phyloP scores from a whole-genome alignment of 2,113 vertebrate genomes.

The Phodopus roborovskii region DNA sequence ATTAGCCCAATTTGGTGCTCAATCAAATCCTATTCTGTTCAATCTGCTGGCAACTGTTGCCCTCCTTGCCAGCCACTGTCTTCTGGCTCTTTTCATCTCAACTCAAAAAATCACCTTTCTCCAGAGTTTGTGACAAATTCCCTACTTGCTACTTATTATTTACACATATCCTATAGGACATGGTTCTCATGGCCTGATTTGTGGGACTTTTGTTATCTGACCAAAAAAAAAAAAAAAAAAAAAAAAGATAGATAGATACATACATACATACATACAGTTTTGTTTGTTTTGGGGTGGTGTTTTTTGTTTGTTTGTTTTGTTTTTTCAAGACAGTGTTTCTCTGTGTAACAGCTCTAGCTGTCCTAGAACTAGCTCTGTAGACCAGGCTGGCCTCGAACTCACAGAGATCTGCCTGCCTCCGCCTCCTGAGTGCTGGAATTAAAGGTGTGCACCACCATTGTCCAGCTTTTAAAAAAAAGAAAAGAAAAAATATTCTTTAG shows the following conservation, averaged over 20 bases:
- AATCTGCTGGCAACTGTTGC: slow-evolving; percentile 36
- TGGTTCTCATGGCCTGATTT: slow-evolving; percentile 50
- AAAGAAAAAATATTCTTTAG: too few species aligned
- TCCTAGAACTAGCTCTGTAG: too few species aligned
- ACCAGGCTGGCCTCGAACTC: too few species aligned
- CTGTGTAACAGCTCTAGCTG: too few species aligned
- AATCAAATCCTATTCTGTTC: slow-evolving; percentile 59
- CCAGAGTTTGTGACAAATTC: slow-evolving; percentile 39
- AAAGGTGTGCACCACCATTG: too few species aligned
- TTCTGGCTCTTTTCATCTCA: slow-evolving; percentile 43
- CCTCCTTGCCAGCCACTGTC: slow-evolving; percentile 53
- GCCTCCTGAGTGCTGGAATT: too few species aligned
- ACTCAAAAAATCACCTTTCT: slow-evolving; percentile 56
- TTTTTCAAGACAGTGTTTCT: too few species aligned
- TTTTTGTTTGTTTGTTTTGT: too few species aligned
- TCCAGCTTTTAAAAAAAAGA: neutral
- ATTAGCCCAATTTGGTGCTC: slow-evolving; percentile 60
- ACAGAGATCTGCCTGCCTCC: too few species aligned
- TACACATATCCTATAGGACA: slow-evolving; percentile 28
- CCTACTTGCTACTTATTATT: slow-evolving; percentile 35
- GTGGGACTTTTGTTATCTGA: slow-evolving; percentile 30
- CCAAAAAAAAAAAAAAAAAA: slow-evolving; percentile 1
- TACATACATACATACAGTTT: too few species aligned
- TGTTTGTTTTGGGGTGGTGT: too few species aligned
- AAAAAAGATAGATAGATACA: too few species aligned